Percentiles rank a stretch among this genome's conserved stretches.
Conservation (phyloP, 2,113 vertebrate species). For the Peucedramus taeniatus region DNA sequence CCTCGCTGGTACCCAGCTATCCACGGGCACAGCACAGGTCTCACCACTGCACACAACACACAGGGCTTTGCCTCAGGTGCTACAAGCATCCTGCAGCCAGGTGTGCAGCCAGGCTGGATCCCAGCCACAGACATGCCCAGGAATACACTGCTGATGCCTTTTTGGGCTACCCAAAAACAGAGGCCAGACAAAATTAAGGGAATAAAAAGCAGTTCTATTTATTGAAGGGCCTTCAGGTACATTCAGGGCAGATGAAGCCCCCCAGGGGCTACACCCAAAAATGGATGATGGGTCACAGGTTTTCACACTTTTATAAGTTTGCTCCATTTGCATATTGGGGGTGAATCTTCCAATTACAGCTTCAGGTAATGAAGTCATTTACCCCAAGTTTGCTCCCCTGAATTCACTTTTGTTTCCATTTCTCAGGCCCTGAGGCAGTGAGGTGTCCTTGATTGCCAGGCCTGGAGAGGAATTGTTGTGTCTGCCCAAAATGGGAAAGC, state of each 20-base stretch:
- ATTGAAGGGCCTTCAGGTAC: not conserved
- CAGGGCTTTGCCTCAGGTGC: conserved; percentile 18
- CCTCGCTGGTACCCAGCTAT: conserved; percentile 29
- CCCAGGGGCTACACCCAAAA: not conserved
- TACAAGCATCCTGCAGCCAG: not conserved
- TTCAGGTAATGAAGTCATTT: not conserved
- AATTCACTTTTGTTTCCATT: not conserved
- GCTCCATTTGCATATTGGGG: not conserved
- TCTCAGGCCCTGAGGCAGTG: not conserved
- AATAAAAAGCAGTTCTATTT: not conserved
- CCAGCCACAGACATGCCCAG: not conserved
- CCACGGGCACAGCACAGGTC: not conserved
- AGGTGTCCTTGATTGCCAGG: not conserved
- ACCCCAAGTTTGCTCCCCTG: not conserved
- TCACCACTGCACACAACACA: not conserved
- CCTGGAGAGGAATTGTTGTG: not conserved
- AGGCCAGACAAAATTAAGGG: not conserved
- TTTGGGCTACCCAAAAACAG: not conserved
- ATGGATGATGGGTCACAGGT: fast-evolving
- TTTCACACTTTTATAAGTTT: not conserved
- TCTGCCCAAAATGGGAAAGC: not conserved
- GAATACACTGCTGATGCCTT: not conserved
- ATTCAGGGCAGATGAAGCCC: fast-evolving
- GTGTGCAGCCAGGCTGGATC: not conserved
- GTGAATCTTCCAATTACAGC: not conserved